Evolutionary conservation across 2,888 invertebrate species (phyloP), one percentile per base, ranked within the genome.

Genomic region (Amiota mariae): DNA sequence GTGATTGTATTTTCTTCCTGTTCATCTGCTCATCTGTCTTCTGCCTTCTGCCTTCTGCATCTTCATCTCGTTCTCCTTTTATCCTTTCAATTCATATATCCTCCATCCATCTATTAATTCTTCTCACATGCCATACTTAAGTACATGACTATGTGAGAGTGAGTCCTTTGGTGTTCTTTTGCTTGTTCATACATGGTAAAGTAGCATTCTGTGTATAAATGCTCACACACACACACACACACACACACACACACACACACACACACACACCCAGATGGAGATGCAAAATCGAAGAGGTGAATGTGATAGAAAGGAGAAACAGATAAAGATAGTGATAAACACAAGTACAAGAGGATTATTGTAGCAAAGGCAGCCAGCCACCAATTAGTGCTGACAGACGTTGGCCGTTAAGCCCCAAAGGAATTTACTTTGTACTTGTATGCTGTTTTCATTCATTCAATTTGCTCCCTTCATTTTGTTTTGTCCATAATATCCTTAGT

Each of bases 311-410:
- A 36, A 36, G 36, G 36, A 36, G 36, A 36, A 6, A 4, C 6
- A 36, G 8, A 54, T 54, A 54, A 54, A n/a, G 54, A 54, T 54
- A n/a, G 54, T 9, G 15, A 15, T 54, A 54, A 10, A n/a, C 15
- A 57, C 57, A 57, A 10, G 18, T 57, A n/a, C 57, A 57, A 57
- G 9, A 47, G 11, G 64, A 47, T 64, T 46, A 47, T 47, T 64
- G 48, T 64, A 15, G 64, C 64, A 64, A 63, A 48, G 64, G 46
- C 64, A 12, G 13, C 36, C 81, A 78, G 81, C 81, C 78, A 84
- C 81, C 84, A 84, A 83, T 83, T 82, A 84, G 84, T 83, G 82
- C 81, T 84, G 82, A 84, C 82, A 83, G 84, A 83, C 81, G 81
- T 79, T 84, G 82, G 81, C 79, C 79, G 73, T 76, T 79, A 81